These are phyloP conservation scores for Epiblema foenella DNA, from an alignment of 2,888 invertebrate genomes.

Conservation along the genomic window DNA sequence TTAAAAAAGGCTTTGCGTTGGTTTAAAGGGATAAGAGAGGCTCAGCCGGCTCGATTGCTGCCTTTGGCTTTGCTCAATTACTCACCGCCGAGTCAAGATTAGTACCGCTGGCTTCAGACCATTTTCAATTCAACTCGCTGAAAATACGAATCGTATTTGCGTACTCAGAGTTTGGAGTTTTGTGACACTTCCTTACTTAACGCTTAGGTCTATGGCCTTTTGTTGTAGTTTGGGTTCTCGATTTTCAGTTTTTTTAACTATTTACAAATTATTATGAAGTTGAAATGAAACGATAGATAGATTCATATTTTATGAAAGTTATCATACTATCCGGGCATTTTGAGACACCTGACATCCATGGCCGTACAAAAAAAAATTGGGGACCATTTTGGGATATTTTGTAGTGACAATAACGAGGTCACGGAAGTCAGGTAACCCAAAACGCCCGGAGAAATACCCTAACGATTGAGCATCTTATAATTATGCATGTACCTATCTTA, in stretches of 20 bases:
- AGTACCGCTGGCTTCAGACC: constrained; percentile 52
- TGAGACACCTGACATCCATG: too few species aligned
- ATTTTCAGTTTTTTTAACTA: constrained; percentile 10
- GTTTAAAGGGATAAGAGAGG: constrained; percentile 82
- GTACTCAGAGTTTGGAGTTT: constrained; percentile 52
- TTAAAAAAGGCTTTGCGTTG: constrained; percentile 83
- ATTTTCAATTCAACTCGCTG: constrained; percentile 42
- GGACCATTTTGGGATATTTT: too few species aligned
- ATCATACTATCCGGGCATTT: too few species aligned
- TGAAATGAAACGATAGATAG: neutral
- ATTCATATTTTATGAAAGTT: neutral
- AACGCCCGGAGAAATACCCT: too few species aligned
- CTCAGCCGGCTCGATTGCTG: constrained; percentile 78
- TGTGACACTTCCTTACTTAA: constrained; percentile 36
- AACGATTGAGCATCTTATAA: neutral
- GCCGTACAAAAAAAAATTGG: too few species aligned
- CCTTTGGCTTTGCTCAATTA: constrained; percentile 80
- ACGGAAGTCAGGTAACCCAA: too few species aligned
- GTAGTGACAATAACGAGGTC: too few species aligned
- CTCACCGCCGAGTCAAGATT: constrained; percentile 75
- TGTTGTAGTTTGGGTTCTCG: constrained; percentile 22
- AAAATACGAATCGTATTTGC: constrained; percentile 51
- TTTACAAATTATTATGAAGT: neutral
- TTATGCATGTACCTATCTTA: too few species aligned
- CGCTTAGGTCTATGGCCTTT: constrained; percentile 37